These are phyloP conservation scores for Oxyruncus cristatus DNA, from an alignment of 2,113 vertebrate species.

Conservation along the genomic window DNA sequence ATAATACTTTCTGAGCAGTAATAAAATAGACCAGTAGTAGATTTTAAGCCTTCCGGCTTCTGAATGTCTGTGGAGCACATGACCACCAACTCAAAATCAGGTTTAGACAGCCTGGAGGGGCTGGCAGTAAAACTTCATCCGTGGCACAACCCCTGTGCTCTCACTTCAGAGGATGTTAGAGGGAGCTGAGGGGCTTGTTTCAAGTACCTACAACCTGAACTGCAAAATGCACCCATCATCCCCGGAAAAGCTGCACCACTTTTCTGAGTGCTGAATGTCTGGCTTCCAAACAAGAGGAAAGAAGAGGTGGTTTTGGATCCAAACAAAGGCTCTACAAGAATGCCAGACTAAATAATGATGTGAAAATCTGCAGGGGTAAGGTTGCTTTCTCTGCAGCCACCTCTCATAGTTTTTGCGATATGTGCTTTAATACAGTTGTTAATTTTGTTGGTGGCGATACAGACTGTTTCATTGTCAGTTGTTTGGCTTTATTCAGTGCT, in stretches of 20 bases:
- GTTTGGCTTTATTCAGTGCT: neutral
- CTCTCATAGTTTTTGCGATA: neutral
- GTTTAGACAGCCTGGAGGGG: neutral
- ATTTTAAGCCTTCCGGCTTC: conserved; percentile 12
- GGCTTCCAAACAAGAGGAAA: neutral
- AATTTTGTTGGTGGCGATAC: neutral
- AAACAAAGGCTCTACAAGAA: neutral
- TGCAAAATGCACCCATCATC: neutral
- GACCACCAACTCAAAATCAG: conserved; percentile 20
- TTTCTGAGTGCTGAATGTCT: neutral
- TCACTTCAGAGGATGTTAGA: neutral
- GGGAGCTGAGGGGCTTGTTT: neutral
- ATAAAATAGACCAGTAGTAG: conserved; percentile 2
- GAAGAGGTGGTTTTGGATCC: neutral
- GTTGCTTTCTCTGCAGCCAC: neutral
- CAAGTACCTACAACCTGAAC: neutral
- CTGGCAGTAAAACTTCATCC: conserved; percentile 28
- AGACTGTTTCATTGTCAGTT: neutral
- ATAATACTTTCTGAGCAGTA: neutral
- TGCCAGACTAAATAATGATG: neutral
- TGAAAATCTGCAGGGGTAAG: neutral
- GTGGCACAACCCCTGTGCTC: neutral
- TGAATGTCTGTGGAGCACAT: neutral
- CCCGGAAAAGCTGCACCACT: neutral
- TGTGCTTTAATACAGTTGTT: neutral